phyloP scores from a whole-genome alignment of 1,140 invertebrate genomes.

The Zaprionus tsacasi region DNA sequence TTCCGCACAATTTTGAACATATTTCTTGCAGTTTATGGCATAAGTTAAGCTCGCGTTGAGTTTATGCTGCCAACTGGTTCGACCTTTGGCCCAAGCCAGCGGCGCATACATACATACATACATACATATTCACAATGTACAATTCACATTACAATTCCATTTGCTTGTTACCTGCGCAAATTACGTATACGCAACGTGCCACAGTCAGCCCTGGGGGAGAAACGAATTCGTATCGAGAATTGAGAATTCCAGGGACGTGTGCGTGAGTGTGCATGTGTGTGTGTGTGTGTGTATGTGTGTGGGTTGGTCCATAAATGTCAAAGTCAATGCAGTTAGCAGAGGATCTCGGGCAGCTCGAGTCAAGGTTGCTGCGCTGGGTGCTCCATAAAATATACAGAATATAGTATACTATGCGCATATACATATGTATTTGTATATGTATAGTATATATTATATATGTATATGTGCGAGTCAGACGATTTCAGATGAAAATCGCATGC shows the following conservation, averaged over 20 bases:
- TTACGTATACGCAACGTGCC: conserved; percentile 45
- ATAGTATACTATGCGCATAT: not conserved
- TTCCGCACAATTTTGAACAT: not conserved
- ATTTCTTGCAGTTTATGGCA: conserved; percentile 14
- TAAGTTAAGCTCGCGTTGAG: conserved; percentile 15
- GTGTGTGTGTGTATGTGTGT: not conserved
- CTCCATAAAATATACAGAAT: conserved; percentile 49
- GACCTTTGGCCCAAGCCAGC: not conserved
- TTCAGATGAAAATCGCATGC: conserved; percentile 39
- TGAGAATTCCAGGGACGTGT: conserved; percentile 35
- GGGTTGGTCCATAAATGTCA: conserved; percentile 68
- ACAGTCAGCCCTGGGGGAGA: conserved; percentile 17
- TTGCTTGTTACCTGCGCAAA: conserved; percentile 40
- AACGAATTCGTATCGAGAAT: conserved; percentile 35
- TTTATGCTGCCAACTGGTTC: not conserved
- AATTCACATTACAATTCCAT: conserved; percentile 30
- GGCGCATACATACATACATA: not conserved
- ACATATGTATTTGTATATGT: not conserved
- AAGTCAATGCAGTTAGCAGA: conserved; percentile 72
- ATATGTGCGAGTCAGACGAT: conserved; percentile 36
- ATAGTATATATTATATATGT: not conserved
- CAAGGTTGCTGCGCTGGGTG: conserved; percentile 42
- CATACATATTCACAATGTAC: not conserved
- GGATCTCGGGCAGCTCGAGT: conserved; percentile 47
- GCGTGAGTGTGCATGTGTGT: not conserved